phyloP scores from a whole-genome alignment of 1,140 invertebrate genomes.

The Trichonephila clavata region DNA sequence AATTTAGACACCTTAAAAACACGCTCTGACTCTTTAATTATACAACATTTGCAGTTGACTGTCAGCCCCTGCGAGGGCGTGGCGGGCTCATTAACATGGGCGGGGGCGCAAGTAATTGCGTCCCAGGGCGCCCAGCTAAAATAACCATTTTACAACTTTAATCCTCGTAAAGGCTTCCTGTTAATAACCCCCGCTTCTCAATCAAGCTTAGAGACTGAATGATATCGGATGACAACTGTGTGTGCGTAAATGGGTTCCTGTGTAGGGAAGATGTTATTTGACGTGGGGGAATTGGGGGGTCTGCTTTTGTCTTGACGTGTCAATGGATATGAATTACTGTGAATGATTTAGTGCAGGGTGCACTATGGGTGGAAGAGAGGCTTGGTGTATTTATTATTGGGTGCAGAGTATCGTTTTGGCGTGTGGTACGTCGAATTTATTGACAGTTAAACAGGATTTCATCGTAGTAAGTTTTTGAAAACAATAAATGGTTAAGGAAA shows the following conservation, averaged over 20 bases:
- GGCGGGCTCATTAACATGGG: conserved; percentile 64
- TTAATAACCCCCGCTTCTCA: conserved; percentile 35
- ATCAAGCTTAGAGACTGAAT: conserved; percentile 24
- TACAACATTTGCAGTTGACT: conserved; percentile 9
- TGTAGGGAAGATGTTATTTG: conserved; percentile 6
- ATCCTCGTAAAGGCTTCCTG: conserved; percentile 62
- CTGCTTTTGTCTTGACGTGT: background rate
- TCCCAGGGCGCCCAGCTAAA: conserved; percentile 51
- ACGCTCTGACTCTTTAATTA: conserved; percentile 26
- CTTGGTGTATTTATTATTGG: background rate
- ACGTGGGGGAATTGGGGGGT: background rate
- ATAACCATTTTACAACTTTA: conserved; percentile 67
- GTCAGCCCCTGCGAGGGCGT: conserved; percentile 39
- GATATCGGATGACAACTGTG: conserved; percentile 21
- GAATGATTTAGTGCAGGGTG: background rate
- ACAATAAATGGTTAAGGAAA: too few relatives aligned
- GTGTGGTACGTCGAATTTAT: too few relatives aligned
- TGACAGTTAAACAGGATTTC: too few relatives aligned
- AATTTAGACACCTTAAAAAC: conserved; percentile 41
- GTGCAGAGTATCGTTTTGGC: background rate
- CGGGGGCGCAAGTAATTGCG: conserved; percentile 51
- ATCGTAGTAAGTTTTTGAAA: too few relatives aligned
- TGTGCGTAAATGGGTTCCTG: background rate
- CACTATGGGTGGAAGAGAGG: background rate
- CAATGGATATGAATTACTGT: conserved; percentile 8